phyloP scores from a whole-genome alignment of 2,113 vertebrate genomes.

The Manacus vitellinus region DNA sequence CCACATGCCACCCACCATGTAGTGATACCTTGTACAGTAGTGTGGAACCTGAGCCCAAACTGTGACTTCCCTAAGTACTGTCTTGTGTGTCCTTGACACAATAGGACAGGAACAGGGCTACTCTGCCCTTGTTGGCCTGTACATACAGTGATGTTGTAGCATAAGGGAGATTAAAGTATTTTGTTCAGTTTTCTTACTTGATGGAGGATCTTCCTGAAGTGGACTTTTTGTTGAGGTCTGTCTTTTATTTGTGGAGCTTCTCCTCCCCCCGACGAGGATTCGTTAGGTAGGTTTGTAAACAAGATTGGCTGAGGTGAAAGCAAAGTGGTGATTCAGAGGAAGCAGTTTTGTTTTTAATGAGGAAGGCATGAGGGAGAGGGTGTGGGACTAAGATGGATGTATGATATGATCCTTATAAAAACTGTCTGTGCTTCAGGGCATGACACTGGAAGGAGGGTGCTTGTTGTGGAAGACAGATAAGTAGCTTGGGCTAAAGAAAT shows the following conservation, averaged over 20 bases:
- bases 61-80: neutral
- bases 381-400: neutral
- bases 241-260: neutral
- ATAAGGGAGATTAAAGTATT: neutral
- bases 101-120: neutral
- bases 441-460: neutral
- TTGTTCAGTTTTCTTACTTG: neutral
- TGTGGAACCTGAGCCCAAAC: neutral
- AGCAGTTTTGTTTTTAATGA: neutral
- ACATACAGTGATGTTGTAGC: neutral
- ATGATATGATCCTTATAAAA: neutral
- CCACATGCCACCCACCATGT: fast-evolving
- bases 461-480: neutral
- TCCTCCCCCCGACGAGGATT: neutral
- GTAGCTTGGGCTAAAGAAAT: neutral
- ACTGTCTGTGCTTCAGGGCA: neutral
- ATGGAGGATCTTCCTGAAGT: neutral
- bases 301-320: neutral
- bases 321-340: neutral
- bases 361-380: neutral
- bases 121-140: neutral
- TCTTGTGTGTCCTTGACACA: neutral
- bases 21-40: neutral
- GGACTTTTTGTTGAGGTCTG: neutral
- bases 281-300: neutral